Evolutionary conservation across 1,140 invertebrate genomes (phyloP), one percentile per base, ranked within the genome.

Genomic region (Drosophila melanogaster): DNA sequence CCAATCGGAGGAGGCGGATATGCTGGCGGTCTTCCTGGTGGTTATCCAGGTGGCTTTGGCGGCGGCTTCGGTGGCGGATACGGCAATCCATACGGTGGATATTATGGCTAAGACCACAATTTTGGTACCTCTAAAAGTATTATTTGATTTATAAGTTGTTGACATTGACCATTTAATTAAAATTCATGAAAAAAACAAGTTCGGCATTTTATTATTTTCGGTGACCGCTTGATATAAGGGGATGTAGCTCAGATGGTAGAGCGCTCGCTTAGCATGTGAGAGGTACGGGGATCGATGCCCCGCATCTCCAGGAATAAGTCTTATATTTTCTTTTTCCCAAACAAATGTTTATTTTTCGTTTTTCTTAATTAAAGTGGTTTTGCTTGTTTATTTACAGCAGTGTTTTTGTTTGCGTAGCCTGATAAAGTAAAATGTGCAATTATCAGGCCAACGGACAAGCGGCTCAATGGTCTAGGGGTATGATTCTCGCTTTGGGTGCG

Each of bases 401-500:
- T 41, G 30, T 15, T 49, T 43, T 17, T 49, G n/a, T 11, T 22
- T n/a, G 1, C 41, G n/a, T 0, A n/a, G 10, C n/a, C 6, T 11
- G 0, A 11, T 0, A 40, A 30, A 8, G 7, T 53, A 0, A 41
- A 44, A 19, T 12, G 0, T 1, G 19, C n/a, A 46, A 26, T 51
- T 33, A 2, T 26, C n/a, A 17, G 0, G 1, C 0, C 5, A 0
- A 1, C 58, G 0, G 0, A 0, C 50, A 60, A 26, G 30, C 41
- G 95, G 95, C 95, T 95, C 95, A 95, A 95, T 96, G 96, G 96
- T 96, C 96, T 96, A 96, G 96, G 95, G 95, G 95, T 96, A 96
- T 96, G 96, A 96, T 96, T 96, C 95, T 95, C 95, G 95, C 95
- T 96, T 96, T 95, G 96, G 96, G 95, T 96, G 96, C 96, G 95